phyloP scores from a whole-genome alignment of 2,113 vertebrate species.

The Arenaria interpres region DNA sequence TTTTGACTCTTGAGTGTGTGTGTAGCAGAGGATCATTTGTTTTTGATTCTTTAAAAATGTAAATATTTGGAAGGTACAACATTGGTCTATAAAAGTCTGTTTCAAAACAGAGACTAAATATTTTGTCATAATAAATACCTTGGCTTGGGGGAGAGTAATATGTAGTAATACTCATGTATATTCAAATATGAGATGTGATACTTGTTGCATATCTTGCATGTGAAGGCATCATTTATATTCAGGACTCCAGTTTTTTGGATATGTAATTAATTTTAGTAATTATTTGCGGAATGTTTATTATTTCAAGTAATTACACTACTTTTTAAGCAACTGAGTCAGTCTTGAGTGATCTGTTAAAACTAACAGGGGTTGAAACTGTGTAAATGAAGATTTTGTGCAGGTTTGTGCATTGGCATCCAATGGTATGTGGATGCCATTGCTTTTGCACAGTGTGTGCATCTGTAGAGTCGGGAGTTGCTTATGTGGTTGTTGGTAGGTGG shows the following conservation, averaged over 20 bases:
- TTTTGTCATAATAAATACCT: background rate
- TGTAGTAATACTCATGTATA: background rate
- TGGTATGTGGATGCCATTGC: background rate
- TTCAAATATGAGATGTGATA: background rate
- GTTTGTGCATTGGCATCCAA: background rate
- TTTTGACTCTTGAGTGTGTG: background rate
- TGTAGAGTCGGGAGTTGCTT: background rate
- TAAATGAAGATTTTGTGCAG: background rate
- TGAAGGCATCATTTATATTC: background rate
- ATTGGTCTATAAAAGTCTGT: background rate
- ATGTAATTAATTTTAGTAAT: background rate
- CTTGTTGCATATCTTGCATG: background rate
- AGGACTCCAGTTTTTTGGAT: background rate
- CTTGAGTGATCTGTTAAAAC: background rate
- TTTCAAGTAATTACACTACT: background rate
- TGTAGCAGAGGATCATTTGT: background rate
- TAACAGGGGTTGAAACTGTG: background rate
- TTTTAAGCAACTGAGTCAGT: background rate
- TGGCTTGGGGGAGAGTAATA: background rate
- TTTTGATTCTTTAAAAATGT: background rate
- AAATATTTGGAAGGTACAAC: background rate
- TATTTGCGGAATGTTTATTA: background rate
- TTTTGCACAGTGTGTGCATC: background rate
- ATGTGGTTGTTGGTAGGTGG: background rate
- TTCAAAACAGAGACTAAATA: background rate